A percentile compares a stretch with the other conserved stretches of the same genome.
Evolutionary conservation across 2,113 vertebrate genomes (phyloP).

Genomic region (Ivindomyrus marchei): DNA sequence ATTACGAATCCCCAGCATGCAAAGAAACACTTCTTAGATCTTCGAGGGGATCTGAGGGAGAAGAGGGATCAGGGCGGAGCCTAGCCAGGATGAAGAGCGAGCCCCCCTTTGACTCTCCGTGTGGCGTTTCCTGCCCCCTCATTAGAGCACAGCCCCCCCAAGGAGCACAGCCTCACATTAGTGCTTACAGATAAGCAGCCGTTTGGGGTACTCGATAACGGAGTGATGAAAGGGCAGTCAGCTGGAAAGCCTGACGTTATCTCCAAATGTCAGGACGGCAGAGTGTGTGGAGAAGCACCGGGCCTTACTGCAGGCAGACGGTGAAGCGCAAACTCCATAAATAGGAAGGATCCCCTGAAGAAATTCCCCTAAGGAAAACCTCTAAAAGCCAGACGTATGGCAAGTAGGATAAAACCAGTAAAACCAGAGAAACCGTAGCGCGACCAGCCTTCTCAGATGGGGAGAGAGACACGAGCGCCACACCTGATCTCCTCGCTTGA

Average conservation of each 20-base stretch:
- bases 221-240: not conserved
- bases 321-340: not conserved
- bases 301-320: not conserved
- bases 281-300: not conserved
- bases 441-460: not conserved
- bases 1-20: not conserved
- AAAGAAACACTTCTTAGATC: not conserved
- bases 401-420: not conserved
- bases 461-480: not conserved
- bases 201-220: not conserved
- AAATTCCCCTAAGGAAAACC: not conserved
- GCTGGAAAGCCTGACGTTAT: not conserved
- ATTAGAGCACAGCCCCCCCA: not conserved
- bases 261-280: not conserved
- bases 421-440: not conserved
- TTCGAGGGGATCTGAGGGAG: not conserved
- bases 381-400: not conserved
- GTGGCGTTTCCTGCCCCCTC: not conserved
- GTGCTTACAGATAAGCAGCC: not conserved
- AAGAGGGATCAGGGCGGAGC: not conserved
- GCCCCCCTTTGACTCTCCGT: not conserved
- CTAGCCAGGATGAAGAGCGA: not conserved
- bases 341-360: not conserved
- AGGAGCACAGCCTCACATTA: not conserved
- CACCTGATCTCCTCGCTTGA: constrained; percentile 96